Evolutionary conservation across 2,797 vertebrate species (phyloP), one percentile per base, ranked within the genome.

Genomic region (Salarias fasciatus): DNA sequence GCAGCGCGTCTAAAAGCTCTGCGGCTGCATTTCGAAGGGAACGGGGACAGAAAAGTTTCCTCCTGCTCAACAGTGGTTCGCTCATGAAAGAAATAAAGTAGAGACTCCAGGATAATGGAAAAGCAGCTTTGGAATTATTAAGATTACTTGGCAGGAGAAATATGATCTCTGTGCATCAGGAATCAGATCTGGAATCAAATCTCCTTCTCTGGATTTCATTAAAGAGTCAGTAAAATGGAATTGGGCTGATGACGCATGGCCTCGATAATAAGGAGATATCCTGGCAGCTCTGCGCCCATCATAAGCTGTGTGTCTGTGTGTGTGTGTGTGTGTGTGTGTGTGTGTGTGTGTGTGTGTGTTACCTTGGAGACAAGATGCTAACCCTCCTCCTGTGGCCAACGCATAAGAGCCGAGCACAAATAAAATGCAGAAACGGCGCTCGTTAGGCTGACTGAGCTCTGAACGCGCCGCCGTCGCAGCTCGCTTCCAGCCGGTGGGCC

Each of bases 1-100:
- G 18, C 18, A 24, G 18, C 18, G 18, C n/a, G n/a, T n/a, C 43
- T 79, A 37, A 72, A 70, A 75, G 69, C 40, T 46, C 38, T 37
- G 41, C 31, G 37, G 15, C 42, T 6, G 8, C 53, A 45, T 69
- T 70, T 31, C 31, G 28, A 72, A 50, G 48, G 11, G 5, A 55
- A 33, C 11, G 31, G 12, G 6, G 49, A 35, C 30, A 18, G 43
- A 8, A 57, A 44, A 10, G n/a, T 53, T 64, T 56, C 14, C 42
- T 8, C 31, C 4, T 43, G 58, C 47, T 55, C 51, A 10, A 29
- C 40, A 47, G 58, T 47, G 24, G n/a, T 47, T 48, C 37, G 41
- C 15, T 15, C 40, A 51, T 41, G 38, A 53, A 70, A 67, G 29
- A 69, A 53, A 58, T 51, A 50, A 60, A 62, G 47, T 29, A 6